Conservation (phyloP, 2,797 vertebrate species). For the Philypnodon macrostomus region DNA sequence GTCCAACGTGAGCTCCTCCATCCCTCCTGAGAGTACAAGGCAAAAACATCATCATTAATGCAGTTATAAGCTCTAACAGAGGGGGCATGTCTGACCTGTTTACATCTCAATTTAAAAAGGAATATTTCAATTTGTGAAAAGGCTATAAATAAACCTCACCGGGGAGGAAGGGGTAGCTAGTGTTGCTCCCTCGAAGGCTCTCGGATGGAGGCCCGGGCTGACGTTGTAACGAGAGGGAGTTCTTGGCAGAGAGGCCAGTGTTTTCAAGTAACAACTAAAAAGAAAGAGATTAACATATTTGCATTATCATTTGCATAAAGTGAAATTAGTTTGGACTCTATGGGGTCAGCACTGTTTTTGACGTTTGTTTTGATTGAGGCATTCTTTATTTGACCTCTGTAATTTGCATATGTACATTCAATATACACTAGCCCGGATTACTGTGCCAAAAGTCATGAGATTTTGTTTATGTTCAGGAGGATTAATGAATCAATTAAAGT, state of each 20-base stretch:
- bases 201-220: slow-evolving; percentile 84
- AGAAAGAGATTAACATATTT: neutral
- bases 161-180: slow-evolving; percentile 89
- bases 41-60: slow-evolving; percentile 1
- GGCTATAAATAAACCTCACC: slow-evolving; percentile 61
- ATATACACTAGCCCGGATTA: too few species aligned
- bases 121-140: neutral
- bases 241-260: slow-evolving; percentile 84
- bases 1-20: slow-evolving; percentile 89
- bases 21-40: slow-evolving; percentile 74
- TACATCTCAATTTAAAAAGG: neutral
- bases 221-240: slow-evolving; percentile 87
- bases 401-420: too few species aligned
- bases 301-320: neutral
- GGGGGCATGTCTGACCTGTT: neutral
- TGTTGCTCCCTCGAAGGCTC: slow-evolving; percentile 87
- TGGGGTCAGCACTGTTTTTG: too few species aligned
- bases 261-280: slow-evolving; percentile 78
- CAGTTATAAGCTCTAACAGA: neutral
- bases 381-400: too few species aligned
- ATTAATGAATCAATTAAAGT: too few species aligned
- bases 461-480: too few species aligned
- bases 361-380: too few species aligned
- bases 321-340: too few species aligned
- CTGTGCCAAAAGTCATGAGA: too few species aligned